phyloP scores from a whole-genome alignment of 1,140 invertebrate genomes.

The Matsumurasca onukii region DNA sequence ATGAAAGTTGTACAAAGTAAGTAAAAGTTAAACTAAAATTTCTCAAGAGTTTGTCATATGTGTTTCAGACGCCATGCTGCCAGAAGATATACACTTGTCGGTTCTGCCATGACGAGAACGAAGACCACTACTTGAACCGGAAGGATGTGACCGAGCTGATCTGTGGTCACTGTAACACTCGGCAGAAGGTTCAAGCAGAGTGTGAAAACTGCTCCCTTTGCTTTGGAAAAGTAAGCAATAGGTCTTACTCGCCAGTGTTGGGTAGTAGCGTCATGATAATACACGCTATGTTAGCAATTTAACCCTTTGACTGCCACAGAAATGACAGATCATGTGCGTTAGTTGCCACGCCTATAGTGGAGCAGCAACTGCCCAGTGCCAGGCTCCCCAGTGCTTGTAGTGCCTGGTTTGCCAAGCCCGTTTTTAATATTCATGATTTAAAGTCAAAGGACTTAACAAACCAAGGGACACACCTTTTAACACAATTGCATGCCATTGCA shows the following conservation, averaged over 20 bases:
- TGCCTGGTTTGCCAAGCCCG: too few relatives aligned
- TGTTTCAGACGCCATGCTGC: conserved; percentile 79
- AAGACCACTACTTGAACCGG: conserved; percentile 77
- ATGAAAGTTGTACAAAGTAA: background rate
- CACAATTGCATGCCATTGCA: too few relatives aligned
- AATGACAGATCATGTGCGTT: background rate
- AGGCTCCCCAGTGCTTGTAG: too few relatives aligned
- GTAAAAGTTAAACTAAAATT: background rate
- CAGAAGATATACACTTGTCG: conserved; percentile 84
- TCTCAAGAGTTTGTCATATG: background rate
- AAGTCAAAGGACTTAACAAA: too few relatives aligned
- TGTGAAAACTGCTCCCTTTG: conserved; percentile 72
- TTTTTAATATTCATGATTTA: too few relatives aligned
- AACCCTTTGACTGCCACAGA: background rate
- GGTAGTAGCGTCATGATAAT: conserved; percentile 1
- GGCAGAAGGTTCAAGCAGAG: conserved; percentile 75
- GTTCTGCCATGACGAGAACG: conserved; percentile 86
- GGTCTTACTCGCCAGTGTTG: background rate
- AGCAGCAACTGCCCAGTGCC: too few relatives aligned
- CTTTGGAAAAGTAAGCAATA: conserved; percentile 67
- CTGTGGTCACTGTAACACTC: conserved; percentile 76
- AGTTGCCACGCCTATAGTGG: too few relatives aligned
- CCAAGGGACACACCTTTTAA: too few relatives aligned
- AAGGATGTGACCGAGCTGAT: conserved; percentile 79
- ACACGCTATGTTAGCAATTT: background rate